phyloP scores from a whole-genome alignment of 2,888 invertebrate species.

The Yponomeuta evonymella region DNA sequence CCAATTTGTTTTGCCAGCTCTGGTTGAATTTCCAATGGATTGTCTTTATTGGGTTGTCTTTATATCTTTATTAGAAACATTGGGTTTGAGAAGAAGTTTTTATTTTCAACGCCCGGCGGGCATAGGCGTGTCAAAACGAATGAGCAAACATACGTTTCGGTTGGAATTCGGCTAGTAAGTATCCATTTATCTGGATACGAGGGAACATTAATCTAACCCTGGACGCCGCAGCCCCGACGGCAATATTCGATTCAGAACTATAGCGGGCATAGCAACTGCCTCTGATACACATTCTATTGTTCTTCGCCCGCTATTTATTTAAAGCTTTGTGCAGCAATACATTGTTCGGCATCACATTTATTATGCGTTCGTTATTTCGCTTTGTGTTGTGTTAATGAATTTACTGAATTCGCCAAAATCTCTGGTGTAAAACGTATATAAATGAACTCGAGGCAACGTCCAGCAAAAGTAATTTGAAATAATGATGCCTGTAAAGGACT shows the following conservation, averaged over 20 bases:
- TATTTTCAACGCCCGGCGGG: neutral
- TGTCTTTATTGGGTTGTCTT: no score
- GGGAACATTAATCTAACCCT: conserved; percentile 45
- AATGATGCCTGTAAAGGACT: neutral
- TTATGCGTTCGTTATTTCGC: neutral
- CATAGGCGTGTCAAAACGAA: neutral
- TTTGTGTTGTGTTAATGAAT: neutral
- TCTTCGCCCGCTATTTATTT: conserved; percentile 2
- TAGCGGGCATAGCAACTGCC: neutral
- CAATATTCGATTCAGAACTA: conserved; percentile 20
- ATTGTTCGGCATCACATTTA: neutral
- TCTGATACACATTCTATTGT: conserved; percentile 3
- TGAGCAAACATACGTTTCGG: conserved; percentile 26
- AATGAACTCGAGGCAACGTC: neutral
- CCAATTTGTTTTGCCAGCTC: conserved; percentile 20
- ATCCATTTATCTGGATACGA: conserved; percentile 42
- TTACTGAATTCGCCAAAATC: neutral
- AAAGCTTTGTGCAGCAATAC: neutral
- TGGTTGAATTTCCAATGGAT: neutral
- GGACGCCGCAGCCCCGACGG: conserved; percentile 22
- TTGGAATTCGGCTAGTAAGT: conserved; percentile 23
- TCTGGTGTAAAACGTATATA: neutral
- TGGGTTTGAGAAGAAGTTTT: neutral
- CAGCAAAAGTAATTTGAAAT: neutral
- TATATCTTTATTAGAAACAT: neutral